These are phyloP conservation scores for Palythoa grandis DNA, from an alignment of 92 coral and sea anemone species.

Conservation along the genomic window DNA sequence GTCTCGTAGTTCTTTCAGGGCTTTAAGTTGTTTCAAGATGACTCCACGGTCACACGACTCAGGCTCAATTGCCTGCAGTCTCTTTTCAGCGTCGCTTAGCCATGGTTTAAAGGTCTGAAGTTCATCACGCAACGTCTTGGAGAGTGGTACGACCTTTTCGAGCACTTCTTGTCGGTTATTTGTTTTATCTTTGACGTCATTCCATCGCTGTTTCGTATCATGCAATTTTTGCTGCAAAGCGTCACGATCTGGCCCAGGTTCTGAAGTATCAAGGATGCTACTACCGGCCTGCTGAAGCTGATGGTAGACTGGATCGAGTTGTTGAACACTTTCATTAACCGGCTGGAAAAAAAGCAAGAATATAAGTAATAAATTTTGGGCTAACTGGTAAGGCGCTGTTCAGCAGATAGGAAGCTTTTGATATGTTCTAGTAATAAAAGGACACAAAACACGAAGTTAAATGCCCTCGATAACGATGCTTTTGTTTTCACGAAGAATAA, in stretches of 20 bases:
- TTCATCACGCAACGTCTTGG: conserved; percentile 85
- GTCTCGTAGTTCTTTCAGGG: conserved; percentile 63
- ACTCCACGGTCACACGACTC: conserved; percentile 77
- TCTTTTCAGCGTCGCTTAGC: conserved; percentile 85
- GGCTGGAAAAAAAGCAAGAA: conserved; percentile 51
- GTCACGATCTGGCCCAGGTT: conserved; percentile 97
- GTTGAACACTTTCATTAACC: conserved; percentile 79
- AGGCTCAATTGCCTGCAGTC: conserved; percentile 66
- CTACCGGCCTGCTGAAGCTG: conserved; percentile 86
- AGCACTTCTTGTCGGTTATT: conserved; percentile 83
- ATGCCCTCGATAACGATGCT: too few relatives aligned
- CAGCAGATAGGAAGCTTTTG: too few relatives aligned
- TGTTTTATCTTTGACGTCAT: conserved; percentile 76
- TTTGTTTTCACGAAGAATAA: too few relatives aligned
- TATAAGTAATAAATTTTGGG: not conserved
- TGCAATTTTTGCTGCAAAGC: conserved; percentile 82
- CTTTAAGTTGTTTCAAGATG: conserved; percentile 78
- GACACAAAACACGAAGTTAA: too few relatives aligned
- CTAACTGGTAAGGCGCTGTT: too few relatives aligned
- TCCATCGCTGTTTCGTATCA: conserved; percentile 89
- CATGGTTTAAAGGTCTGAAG: conserved; percentile 82
- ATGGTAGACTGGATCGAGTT: conserved; percentile 84
- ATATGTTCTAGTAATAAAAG: too few relatives aligned
- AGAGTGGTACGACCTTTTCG: conserved; percentile 85
- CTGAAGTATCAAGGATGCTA: conserved; percentile 83